Percentiles rank a stretch among this genome's conserved stretches.
Conservation (phyloP, 2,888 invertebrate species). For the Isoperla grammatica region DNA sequence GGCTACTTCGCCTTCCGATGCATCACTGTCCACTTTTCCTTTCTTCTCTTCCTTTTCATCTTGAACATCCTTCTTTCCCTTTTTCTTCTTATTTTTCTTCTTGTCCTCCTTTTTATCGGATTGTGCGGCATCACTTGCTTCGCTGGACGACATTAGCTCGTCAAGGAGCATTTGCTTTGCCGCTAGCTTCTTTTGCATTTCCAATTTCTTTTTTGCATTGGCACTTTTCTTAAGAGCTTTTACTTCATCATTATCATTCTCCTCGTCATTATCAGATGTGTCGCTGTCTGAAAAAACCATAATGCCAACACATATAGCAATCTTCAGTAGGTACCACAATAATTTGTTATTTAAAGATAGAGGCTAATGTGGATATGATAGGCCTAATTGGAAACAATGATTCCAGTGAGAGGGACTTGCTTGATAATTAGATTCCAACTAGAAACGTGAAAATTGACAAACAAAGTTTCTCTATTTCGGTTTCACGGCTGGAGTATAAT, state of each 20-base stretch:
- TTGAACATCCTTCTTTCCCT: neutral
- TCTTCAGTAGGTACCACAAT: too few relatives aligned
- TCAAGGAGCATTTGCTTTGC: too few relatives aligned
- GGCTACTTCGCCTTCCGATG: neutral
- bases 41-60: neutral
- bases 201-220: conserved; percentile 2
- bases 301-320: too few relatives aligned
- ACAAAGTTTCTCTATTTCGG: too few relatives aligned
- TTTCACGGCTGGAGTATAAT: too few relatives aligned
- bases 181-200: conserved; percentile 23
- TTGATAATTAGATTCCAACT: too few relatives aligned
- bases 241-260: neutral
- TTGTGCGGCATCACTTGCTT: neutral
- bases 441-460: too few relatives aligned
- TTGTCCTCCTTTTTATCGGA: neutral
- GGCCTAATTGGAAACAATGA: too few relatives aligned
- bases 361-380: too few relatives aligned
- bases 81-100: conserved; percentile 9
- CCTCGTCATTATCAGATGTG: neutral
- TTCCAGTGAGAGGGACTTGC: too few relatives aligned
- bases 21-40: neutral
- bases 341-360: too few relatives aligned
- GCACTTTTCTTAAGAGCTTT: too few relatives aligned
- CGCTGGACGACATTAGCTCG: neutral
- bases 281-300: neutral